Percentiles rank a stretch among this genome's conserved stretches.
phyloP scores from a whole-genome alignment of 2,113 vertebrate genomes.

The Oncorhynchus clarkii region DNA sequence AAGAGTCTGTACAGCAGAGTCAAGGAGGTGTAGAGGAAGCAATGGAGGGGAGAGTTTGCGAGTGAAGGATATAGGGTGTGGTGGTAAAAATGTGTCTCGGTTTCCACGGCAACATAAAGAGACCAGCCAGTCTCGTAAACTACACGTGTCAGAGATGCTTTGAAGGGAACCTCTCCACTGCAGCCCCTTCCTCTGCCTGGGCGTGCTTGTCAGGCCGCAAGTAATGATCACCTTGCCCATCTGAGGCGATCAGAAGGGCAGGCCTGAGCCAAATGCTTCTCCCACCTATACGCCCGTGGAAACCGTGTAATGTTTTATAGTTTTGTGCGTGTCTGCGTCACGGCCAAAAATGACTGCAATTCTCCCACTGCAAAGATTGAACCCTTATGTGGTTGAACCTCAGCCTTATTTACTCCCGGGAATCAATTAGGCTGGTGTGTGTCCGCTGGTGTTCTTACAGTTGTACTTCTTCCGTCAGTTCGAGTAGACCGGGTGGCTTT shows the following conservation, averaged over 20 bases:
- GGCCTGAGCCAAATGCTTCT: too few species aligned
- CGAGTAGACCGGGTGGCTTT: conserved; percentile 17
- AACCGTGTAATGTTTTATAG: neutral
- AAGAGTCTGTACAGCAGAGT: neutral
- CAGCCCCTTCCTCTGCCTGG: neutral
- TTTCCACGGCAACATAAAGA: conserved; percentile 15
- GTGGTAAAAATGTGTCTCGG: conserved; percentile 5
- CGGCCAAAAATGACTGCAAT: too few species aligned
- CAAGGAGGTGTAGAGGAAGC: neutral
- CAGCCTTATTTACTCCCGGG: conserved; percentile 41
- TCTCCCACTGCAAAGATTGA: conserved; percentile 24
- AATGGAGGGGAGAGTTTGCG: neutral
- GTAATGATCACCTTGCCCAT: too few species aligned
- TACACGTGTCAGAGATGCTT: conserved; percentile 26
- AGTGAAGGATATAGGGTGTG: neutral
- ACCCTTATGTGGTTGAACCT: conserved; percentile 53
- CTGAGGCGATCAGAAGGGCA: too few species aligned
- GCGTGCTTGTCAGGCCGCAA: neutral
- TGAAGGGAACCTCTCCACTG: conserved; percentile 17
- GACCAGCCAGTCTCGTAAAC: conserved; percentile 39
- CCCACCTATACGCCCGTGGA: neutral
- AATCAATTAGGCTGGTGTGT: conserved; percentile 19
- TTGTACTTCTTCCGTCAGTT: conserved; percentile 59
- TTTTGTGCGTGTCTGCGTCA: conserved; percentile 15
- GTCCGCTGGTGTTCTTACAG: conserved; percentile 24